Percentiles rank a stretch among this genome's conserved stretches.
Evolutionary conservation across 2,113 vertebrate genomes (phyloP).

Genomic region (Eudyptes chrysolophus): DNA sequence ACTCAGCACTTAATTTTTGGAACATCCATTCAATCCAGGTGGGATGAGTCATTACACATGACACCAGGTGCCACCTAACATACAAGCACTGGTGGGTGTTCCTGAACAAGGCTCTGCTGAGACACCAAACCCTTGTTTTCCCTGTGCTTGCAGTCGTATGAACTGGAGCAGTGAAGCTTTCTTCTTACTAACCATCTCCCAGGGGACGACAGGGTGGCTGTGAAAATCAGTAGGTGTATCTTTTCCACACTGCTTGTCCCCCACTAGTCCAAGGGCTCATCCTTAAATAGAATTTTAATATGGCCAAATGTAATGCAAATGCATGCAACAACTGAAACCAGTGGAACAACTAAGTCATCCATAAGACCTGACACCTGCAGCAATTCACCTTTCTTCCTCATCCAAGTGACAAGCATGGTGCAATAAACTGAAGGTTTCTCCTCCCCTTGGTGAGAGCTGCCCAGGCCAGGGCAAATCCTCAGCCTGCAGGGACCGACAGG

Average conservation of each 20-base stretch:
- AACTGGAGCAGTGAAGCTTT: background rate
- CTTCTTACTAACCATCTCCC: background rate
- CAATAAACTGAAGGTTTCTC: background rate
- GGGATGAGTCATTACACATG: background rate
- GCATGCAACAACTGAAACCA: background rate
- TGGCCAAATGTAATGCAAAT: background rate
- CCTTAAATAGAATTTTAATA: background rate
- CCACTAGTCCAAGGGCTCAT: background rate
- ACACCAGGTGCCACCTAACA: background rate
- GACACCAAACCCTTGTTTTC: background rate
- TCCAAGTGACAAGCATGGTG: background rate
- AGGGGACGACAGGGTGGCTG: background rate
- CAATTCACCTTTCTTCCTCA: background rate
- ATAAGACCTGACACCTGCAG: too few species aligned
- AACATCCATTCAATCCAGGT: background rate
- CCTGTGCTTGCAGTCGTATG: too few species aligned
- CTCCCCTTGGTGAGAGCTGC: background rate
- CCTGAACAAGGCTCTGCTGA: background rate
- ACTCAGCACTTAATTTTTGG: background rate
- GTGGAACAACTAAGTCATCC: background rate
- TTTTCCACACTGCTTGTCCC: background rate
- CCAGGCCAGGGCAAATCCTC: background rate
- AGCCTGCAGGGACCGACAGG: accelerated
- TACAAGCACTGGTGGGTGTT: background rate
- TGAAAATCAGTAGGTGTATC: background rate